Evolutionary conservation across 2,888 invertebrate genomes (phyloP).

Genomic region (Campaea margaritaria): DNA sequence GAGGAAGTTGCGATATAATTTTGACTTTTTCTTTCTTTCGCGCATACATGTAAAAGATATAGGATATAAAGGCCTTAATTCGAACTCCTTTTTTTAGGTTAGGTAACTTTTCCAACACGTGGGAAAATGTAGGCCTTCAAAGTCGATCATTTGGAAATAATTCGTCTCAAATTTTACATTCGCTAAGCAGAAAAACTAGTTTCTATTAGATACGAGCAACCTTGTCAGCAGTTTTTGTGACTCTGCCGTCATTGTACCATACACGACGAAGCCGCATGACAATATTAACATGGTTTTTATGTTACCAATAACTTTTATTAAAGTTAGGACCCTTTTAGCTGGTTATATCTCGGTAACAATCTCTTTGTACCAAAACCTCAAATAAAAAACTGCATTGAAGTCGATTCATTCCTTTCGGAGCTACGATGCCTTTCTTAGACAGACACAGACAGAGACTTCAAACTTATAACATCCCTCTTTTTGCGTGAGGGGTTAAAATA

Average conservation of each 20-base stretch:
- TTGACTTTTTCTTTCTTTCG: too few species aligned
- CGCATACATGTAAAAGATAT: too few species aligned
- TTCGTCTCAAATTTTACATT: constrained; percentile 19
- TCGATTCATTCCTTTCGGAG: not conserved
- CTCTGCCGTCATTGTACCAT: constrained; percentile 28
- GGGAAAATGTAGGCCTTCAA: constrained; percentile 21
- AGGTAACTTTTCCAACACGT: not conserved
- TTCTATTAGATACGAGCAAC: constrained; percentile 30
- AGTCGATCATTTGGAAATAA: constrained; percentile 17
- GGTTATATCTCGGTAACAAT: constrained; percentile 8
- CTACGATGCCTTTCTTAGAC: too few species aligned
- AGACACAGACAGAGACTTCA: too few species aligned
- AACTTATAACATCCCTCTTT: too few species aligned
- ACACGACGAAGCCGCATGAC: constrained; percentile 24
- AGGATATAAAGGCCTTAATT: too few species aligned
- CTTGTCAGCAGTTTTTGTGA: constrained; percentile 39
- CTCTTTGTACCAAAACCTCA: constrained; percentile 5
- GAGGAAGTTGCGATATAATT: too few species aligned
- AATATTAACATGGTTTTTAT: constrained; percentile 28
- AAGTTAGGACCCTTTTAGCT: constrained; percentile 7
- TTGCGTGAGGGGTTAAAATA: too few species aligned
- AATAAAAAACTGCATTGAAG: not conserved
- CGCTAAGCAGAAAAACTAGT: constrained; percentile 28
- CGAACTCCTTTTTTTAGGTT: too few species aligned
- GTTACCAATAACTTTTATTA: not conserved